Percentiles rank a stretch among this genome's conserved stretches.
phyloP scores from a whole-genome alignment of 2,888 invertebrate species.

The Steinernema scapterisci region DNA sequence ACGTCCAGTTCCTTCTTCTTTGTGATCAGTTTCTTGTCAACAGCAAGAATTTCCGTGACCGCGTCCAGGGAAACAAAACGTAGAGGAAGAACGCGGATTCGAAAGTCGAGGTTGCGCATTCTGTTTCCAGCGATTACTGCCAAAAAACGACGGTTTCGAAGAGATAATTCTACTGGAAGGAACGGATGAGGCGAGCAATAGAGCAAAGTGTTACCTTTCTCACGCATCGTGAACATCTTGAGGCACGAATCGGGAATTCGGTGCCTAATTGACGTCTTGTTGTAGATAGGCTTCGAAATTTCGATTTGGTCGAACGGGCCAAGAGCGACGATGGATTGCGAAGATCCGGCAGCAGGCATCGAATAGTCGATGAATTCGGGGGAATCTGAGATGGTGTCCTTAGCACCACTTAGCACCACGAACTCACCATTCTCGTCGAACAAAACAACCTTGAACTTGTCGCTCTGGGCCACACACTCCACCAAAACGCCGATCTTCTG shows the following conservation, averaged over 20 bases:
- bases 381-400: background rate
- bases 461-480: background rate
- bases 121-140: background rate
- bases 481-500: background rate
- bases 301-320: background rate
- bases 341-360: background rate
- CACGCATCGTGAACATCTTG: background rate
- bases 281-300: background rate
- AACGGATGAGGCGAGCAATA: background rate
- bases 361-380: background rate
- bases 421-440: conserved; percentile 3
- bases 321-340: background rate
- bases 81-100: background rate
- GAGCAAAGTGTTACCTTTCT: background rate
- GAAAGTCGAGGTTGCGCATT: background rate
- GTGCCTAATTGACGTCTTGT: background rate
- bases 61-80: background rate
- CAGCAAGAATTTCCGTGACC: background rate
- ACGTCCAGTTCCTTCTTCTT: conserved; percentile 3
- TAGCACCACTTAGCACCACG: background rate
- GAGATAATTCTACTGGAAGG: background rate
- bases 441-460: background rate
- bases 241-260: background rate
- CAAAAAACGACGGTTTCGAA: background rate
- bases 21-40: background rate